These are phyloP conservation scores for Corythaixoides concolor DNA, from an alignment of 2,113 vertebrate genomes.

Conservation along the genomic window DNA sequence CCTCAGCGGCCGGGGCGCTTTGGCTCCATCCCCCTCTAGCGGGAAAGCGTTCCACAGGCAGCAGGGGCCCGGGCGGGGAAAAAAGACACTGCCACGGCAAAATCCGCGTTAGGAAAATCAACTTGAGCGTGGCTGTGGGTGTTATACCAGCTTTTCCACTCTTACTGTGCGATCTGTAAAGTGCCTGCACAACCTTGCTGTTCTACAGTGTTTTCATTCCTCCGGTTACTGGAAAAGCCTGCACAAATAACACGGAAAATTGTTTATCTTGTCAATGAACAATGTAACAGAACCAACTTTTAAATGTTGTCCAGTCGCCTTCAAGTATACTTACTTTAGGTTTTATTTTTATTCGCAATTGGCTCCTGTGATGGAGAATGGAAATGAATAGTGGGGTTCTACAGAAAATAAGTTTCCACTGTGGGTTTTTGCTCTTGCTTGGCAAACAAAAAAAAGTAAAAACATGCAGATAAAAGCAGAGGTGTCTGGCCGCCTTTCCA, in stretches of 20 bases:
- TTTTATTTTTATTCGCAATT: background rate
- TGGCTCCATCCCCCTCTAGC: background rate
- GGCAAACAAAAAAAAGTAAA: background rate
- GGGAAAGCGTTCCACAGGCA: background rate
- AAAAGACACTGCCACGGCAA: fast-evolving
- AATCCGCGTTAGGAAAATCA: fast-evolving
- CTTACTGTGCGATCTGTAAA: fast-evolving
- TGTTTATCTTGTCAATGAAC: fast-evolving
- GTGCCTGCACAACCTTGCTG: background rate
- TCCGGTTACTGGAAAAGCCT: fast-evolving
- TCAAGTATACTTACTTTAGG: fast-evolving
- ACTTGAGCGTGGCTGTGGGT: fast-evolving
- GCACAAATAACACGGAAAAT: fast-evolving
- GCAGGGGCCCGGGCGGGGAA: background rate
- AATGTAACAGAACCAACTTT: fast-evolving
- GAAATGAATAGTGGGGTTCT: background rate
- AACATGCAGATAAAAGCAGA: fast-evolving
- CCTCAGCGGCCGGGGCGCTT: background rate
- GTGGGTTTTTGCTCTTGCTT: background rate
- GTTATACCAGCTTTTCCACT: fast-evolving
- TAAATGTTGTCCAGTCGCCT: background rate
- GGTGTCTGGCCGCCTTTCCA: background rate
- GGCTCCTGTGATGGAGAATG: fast-evolving
- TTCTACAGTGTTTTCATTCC: fast-evolving
- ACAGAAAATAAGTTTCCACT: background rate